These are phyloP conservation scores for Petrolisthes manimaculis DNA, from an alignment of 2,888 invertebrate species.

Conservation along the genomic window DNA sequence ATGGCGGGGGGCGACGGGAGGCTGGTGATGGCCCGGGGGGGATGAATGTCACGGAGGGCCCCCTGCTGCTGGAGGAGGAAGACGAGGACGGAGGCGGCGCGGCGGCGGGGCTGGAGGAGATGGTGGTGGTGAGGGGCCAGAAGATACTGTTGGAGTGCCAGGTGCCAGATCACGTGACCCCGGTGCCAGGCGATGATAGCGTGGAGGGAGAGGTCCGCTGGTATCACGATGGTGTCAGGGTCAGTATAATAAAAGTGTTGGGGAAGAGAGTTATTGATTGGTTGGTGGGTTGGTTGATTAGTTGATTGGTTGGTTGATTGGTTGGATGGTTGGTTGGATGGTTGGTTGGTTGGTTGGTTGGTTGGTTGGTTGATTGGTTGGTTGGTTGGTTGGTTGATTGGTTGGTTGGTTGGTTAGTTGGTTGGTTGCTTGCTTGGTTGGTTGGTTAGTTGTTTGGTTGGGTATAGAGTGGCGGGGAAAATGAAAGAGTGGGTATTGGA, in stretches of 20 bases:
- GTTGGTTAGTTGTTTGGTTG: no score
- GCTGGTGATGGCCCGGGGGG: neutral
- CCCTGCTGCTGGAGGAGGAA: slow-evolving; percentile 48
- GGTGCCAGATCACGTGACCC: slow-evolving; percentile 30
- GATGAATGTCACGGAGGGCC: neutral
- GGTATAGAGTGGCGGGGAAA: neutral
- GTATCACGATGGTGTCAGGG: slow-evolving; percentile 54
- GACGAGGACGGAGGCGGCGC: slow-evolving; percentile 22
- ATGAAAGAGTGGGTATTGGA: no score
- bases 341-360: neutral
- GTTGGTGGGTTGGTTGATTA: no score
- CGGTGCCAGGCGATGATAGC: slow-evolving; percentile 31
- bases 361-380: no score
- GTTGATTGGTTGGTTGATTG: no score
- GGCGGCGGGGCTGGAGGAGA: slow-evolving; percentile 39
- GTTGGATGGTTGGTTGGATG: no score
- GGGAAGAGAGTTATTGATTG: neutral
- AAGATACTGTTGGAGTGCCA: slow-evolving; percentile 57
- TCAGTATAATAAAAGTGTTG: slow-evolving; percentile 15
- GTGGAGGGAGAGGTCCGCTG: slow-evolving; percentile 54
- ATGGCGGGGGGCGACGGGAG: slow-evolving; percentile 31
- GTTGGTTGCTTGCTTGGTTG: no score
- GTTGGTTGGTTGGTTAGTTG: no score
- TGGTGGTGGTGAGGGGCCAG: slow-evolving; percentile 57
- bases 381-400: no score